Base-by-base conservation (phyloP, 2,797 vertebrate species). In the Diglossa cyanea region DNA sequence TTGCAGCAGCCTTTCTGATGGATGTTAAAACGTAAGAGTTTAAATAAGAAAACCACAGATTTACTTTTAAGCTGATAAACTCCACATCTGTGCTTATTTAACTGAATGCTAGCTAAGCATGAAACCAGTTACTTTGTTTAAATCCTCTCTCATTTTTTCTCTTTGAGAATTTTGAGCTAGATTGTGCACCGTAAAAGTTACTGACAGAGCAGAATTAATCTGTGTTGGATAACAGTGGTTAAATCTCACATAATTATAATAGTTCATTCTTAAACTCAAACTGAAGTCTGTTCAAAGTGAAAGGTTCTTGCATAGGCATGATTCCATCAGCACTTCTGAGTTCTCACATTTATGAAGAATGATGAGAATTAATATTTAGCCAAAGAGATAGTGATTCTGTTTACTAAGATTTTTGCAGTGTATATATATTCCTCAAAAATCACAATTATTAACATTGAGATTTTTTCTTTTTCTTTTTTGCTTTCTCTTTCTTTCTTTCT, bases 31-130 rank as follows among this genome's bases (percentile, higher is more conserved):
- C 55, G 86, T 75, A 60, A 77, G 88, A 94, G 86, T 97, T 97
- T 97, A 96, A 97, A 97, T 94, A 96, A 95, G 76, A 93, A 97
- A 98, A 94, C 77, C 79, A 33, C 92, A 95, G 85, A 95, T 96
- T 96, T 97, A 76, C 95, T 97, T 97, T 95, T 94, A 96, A 96
- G 93, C 84, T 95, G 94, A 65, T 96, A 96, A 91, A 91, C 89
- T 88, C 90, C 91, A 73, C 82, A 67, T 96, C 72, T 82, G 88
- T 95, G 85, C 84, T 93, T 95, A 85, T 90, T 98, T 96, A 89
- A 91, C 88, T 81, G 95, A 84, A 92, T 28, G 93, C 70, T 84
- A 71, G 91, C 96, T 96, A 96, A 97, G 93, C 90, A 73, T 75
- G 74, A 73, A 97, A 83, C 53, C 73, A 88, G 90, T 90, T 88